These are phyloP conservation scores for Camponotus fellah DNA, from an alignment of 2,888 invertebrate genomes.

Conservation along the genomic window DNA sequence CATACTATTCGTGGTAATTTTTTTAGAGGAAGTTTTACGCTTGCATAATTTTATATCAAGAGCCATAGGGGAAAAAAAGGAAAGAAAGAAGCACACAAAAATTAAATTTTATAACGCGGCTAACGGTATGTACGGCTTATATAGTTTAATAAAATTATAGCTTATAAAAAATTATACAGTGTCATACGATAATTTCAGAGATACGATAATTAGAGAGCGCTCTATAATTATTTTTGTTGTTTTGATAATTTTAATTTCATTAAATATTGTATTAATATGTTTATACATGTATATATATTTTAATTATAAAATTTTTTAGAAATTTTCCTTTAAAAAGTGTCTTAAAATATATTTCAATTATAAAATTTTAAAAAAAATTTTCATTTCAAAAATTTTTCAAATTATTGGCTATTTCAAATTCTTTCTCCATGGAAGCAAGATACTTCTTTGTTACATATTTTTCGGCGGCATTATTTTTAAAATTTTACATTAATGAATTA, in stretches of 20 bases:
- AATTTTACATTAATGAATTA: neutral
- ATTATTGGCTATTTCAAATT: neutral
- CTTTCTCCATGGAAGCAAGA: neutral
- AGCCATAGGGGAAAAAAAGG: neutral
- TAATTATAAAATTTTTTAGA: too few relatives aligned
- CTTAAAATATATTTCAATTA: neutral
- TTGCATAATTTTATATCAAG: neutral
- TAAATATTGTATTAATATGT: neutral
- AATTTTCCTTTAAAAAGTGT: too few relatives aligned
- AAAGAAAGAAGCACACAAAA: neutral
- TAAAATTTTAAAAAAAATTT: neutral
- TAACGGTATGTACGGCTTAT: too few relatives aligned
- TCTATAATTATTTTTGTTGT: neutral
- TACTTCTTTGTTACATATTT: neutral
- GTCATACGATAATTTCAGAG: neutral
- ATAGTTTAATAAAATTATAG: neutral
- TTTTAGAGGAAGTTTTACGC: conserved; percentile 26
- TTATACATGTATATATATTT: neutral
- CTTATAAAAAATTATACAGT: neutral
- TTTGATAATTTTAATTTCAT: neutral
- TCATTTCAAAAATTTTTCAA: neutral
- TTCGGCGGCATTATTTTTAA: neutral
- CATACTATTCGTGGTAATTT: conserved; percentile 12
- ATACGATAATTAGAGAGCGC: neutral
- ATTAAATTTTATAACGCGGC: neutral